phyloP scores from a whole-genome alignment of 2,113 vertebrate species.

The Sinosuthora webbiana region DNA sequence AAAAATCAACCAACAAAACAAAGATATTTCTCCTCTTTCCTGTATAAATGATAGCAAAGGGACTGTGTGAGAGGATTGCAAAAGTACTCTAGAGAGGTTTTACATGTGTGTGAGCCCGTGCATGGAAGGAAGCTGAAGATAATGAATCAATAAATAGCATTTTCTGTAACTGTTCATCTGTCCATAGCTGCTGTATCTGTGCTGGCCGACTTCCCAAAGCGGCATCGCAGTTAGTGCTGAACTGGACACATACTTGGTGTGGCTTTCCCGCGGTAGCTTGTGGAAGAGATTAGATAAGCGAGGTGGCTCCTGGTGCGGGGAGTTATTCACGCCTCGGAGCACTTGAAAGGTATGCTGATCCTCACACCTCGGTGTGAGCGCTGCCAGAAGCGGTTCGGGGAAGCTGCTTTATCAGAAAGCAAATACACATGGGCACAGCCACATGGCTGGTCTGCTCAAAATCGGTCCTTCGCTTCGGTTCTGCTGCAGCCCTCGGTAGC shows the following conservation, averaged over 20 bases:
- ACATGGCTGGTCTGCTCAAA: background rate
- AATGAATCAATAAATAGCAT: background rate
- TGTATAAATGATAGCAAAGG: background rate
- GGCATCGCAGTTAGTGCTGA: background rate
- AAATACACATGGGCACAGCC: background rate
- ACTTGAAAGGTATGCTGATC: background rate
- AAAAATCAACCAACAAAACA: background rate
- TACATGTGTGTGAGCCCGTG: background rate
- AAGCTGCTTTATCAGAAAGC: background rate
- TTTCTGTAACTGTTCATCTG: background rate
- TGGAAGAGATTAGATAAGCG: constrained; percentile 23
- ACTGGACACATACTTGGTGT: background rate
- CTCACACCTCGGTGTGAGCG: background rate
- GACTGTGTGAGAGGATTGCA: background rate
- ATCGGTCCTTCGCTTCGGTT: background rate
- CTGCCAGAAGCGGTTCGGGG: background rate
- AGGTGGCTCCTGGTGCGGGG: background rate
- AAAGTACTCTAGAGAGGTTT: background rate
- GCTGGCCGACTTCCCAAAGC: background rate
- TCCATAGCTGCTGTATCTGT: background rate
- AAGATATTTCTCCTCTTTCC: background rate
- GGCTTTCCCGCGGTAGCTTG: background rate
- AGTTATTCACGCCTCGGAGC: background rate
- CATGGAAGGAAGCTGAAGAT: background rate
- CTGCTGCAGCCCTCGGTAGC: background rate